Evolutionary conservation across 2,797 vertebrate species (phyloP).

Genomic region (Acanthurus tractus): DNA sequence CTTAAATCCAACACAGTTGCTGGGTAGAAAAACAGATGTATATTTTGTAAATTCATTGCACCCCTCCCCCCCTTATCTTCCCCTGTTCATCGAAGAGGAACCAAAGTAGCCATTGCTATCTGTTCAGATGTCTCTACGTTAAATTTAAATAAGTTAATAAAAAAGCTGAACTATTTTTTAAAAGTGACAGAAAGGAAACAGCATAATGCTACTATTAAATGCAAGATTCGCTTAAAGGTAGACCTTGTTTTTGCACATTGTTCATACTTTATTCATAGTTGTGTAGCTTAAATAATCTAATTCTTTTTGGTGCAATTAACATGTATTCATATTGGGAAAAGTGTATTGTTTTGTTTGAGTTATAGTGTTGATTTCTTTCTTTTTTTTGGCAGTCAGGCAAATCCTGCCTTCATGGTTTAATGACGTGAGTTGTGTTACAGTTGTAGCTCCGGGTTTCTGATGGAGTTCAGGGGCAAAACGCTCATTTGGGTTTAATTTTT

Average conservation of each 20-base stretch:
- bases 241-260: slow-evolving; percentile 76
- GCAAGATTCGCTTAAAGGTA: slow-evolving; percentile 58
- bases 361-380: slow-evolving; percentile 45
- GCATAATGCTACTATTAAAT: slow-evolving; percentile 49
- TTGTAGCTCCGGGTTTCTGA: slow-evolving; percentile 32
- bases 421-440: slow-evolving; percentile 47
- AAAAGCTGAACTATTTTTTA: slow-evolving; percentile 69
- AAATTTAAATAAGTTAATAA: slow-evolving; percentile 45
- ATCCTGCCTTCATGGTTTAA: slow-evolving; percentile 31
- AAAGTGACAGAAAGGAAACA: slow-evolving; percentile 49
- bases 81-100: slow-evolving; percentile 55
- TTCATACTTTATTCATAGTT: slow-evolving; percentile 70
- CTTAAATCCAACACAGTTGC: slow-evolving; percentile 31
- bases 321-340: slow-evolving; percentile 50
- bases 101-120: slow-evolving; percentile 74
- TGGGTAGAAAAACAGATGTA: slow-evolving; percentile 50
- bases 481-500: slow-evolving; percentile 16
- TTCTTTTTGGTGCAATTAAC: slow-evolving; percentile 70
- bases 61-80: slow-evolving; percentile 5
- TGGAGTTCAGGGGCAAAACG: slow-evolving; percentile 34
- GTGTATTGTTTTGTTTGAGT: slow-evolving; percentile 55
- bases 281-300: slow-evolving; percentile 44
- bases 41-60: slow-evolving; percentile 68
- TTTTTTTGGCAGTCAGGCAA: slow-evolving; percentile 42
- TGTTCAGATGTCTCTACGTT: slow-evolving; percentile 52